These are phyloP conservation scores for Hassar affinis DNA, from an alignment of 2,113 vertebrate species.

Conservation along the genomic window DNA sequence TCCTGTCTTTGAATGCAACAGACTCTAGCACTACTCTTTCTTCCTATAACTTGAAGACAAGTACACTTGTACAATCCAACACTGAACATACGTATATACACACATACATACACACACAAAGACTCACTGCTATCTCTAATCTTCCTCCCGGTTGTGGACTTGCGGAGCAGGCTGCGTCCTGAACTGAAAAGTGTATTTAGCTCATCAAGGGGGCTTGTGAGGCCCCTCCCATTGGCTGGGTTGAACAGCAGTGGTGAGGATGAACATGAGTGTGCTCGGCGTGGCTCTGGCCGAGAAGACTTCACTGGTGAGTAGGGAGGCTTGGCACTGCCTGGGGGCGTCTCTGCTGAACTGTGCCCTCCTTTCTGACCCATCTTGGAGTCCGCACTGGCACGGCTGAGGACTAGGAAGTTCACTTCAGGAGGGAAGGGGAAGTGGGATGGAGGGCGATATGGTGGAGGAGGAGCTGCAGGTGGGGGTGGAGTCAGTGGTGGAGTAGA, in stretches of 20 bases:
- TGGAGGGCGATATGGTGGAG: conserved; percentile 78
- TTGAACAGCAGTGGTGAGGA: conserved; percentile 81
- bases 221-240: conserved; percentile 79
- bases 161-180: conserved; percentile 85
- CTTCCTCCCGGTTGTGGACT: conserved; percentile 83
- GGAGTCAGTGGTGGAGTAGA: conserved; percentile 84
- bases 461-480: conserved; percentile 71
- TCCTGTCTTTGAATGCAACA: neutral
- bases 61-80: neutral
- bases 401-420: conserved; percentile 70
- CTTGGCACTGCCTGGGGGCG: conserved; percentile 70
- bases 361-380: conserved; percentile 68
- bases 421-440: conserved; percentile 84
- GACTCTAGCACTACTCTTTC: neutral
- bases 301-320: conserved; percentile 82
- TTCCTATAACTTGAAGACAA: neutral
- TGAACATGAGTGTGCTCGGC: conserved; percentile 77
- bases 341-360: conserved; percentile 63
- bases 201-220: conserved; percentile 93
- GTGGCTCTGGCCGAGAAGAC: conserved; percentile 76
- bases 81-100: neutral
- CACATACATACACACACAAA: conserved; percentile 1
- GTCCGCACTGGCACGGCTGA: conserved; percentile 72
- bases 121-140: conserved; percentile 86
- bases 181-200: conserved; percentile 92